These are phyloP conservation scores for Arvicanthis niloticus DNA, from an alignment of 2,113 vertebrate genomes.

Conservation along the genomic window DNA sequence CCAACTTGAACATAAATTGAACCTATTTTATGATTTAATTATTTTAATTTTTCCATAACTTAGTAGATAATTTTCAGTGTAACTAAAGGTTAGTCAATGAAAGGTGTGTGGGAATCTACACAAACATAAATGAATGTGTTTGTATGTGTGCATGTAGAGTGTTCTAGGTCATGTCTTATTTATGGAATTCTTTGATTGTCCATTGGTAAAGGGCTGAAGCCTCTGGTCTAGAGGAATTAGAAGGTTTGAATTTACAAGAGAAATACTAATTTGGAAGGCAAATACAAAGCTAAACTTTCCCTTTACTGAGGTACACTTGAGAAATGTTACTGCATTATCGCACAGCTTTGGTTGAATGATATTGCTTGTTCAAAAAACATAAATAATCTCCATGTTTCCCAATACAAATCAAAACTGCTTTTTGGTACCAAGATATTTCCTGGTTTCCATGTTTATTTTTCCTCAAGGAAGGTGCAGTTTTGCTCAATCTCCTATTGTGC, in stretches of 20 bases:
- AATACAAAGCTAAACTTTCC: neutral
- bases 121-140: too few relatives aligned
- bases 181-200: neutral
- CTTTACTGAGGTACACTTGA: neutral
- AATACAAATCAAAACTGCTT: neutral
- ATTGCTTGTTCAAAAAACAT: neutral
- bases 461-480: neutral
- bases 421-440: neutral
- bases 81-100: neutral
- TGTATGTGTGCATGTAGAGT: neutral
- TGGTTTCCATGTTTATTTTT: neutral
- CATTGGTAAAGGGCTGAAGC: neutral
- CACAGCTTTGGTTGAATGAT: neutral
- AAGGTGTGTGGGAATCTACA: accelerated
- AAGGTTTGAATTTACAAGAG: neutral
- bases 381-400: neutral
- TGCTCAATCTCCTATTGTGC: neutral
- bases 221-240: neutral
- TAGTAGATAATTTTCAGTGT: neutral
- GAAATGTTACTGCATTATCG: neutral
- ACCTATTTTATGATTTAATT: neutral
- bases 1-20: too few relatives aligned
- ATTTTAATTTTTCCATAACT: neutral
- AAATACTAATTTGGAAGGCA: neutral
- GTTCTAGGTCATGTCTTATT: neutral